Evolutionary conservation across 2,113 vertebrate species (phyloP), one percentile per base, ranked within the genome.

Genomic region (Cyprinodon brontotheroides): DNA sequence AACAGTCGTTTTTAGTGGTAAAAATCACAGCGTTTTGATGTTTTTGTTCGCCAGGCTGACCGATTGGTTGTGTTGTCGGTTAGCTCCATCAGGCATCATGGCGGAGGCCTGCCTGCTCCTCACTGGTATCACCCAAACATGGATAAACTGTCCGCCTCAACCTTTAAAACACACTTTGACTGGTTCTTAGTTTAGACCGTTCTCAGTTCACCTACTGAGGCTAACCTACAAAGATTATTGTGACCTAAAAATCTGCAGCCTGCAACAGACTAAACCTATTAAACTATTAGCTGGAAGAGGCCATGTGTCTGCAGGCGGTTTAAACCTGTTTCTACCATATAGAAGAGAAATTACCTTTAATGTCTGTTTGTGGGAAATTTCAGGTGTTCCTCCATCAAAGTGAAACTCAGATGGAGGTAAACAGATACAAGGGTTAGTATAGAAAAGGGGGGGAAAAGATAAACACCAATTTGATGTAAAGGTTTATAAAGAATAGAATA

Each of bases 61-160:
- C 66, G 65, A 78, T 67, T 81, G 83, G 75, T 45, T n/a, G 72
- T 90, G 87, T 85, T 62, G 85, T 5, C 1, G 47, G 65, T 73
- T 2, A 13, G 53, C 41, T 38, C n/a, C 38, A 20, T 14, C 20
- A 11, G 70, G 63, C 63, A 72, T 48, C 40, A 85, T 85, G 81
- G 82, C 85, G 82, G 85, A 84, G 82, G 85, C 86, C 86, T 60
- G 20, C 29, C 29, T 29, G 29, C 29, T 29, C 29, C 29, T 29
- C 29, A 29, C 29, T 29, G 29, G 29, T 29, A 29, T 29, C 29
- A 29, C 29, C 29, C 29, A 29, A 29, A 29, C 29, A 29, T 29
- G 29, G 29, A 29, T 29, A 29, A 29, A 29, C 29, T 29, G 29
- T 29, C 29, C 29, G 29, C 29, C 29, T 29, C 29, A 29, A 29